phyloP scores from a whole-genome alignment of 2,797 vertebrate genomes.

The Poecilia gillii region DNA sequence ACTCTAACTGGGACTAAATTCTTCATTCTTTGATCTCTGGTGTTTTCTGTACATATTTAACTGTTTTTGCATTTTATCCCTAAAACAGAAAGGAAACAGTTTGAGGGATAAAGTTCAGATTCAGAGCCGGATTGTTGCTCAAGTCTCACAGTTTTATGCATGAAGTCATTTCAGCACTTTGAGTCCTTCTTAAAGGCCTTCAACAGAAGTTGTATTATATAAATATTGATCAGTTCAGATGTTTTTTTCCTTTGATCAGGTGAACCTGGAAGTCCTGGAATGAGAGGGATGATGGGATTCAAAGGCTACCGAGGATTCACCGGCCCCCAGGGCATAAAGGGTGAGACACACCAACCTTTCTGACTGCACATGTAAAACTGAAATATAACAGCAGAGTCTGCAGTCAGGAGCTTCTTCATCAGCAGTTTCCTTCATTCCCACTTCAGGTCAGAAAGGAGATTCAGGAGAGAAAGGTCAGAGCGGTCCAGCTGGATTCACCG shows the following conservation, averaged over 20 bases:
- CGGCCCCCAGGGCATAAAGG: slow-evolving; percentile 72
- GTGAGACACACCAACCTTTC: slow-evolving; percentile 48
- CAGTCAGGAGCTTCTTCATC: neutral
- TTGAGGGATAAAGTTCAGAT: neutral
- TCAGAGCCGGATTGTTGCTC: neutral
- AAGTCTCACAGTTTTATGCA: neutral
- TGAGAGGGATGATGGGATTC: slow-evolving; percentile 69
- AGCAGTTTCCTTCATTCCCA: neutral
- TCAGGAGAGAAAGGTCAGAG: slow-evolving; percentile 63
- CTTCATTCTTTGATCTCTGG: neutral
- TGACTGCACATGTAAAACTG: neutral
- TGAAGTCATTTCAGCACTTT: neutral
- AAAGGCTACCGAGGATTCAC: slow-evolving; percentile 67
- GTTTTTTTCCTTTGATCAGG: slow-evolving; percentile 53
- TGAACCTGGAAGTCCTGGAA: slow-evolving; percentile 69
- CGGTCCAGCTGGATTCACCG: slow-evolving; percentile 58
- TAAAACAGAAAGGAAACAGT: neutral
- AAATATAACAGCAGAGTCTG: too few species aligned
- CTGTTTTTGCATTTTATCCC: too few species aligned
- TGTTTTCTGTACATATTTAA: neutral
- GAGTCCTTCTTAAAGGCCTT: neutral
- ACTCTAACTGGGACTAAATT: neutral
- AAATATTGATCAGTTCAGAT: neutral
- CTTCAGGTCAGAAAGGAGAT: slow-evolving; percentile 80
- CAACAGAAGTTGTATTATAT: neutral